Conservation (phyloP, 2,113 vertebrate genomes). For the Pluvialis apricaria region DNA sequence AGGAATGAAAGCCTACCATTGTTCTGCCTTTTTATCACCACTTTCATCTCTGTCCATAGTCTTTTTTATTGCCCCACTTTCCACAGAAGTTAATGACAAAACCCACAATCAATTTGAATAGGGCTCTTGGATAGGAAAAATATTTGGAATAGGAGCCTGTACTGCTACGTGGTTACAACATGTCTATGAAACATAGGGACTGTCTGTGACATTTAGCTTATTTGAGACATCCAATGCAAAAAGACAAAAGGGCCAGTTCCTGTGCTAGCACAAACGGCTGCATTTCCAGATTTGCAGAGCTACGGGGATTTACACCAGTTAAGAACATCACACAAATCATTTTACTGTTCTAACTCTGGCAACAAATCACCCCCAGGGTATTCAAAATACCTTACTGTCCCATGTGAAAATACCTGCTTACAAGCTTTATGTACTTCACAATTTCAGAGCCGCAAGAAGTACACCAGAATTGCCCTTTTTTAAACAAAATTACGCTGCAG, state of each 20-base stretch:
- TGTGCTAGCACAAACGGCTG: background rate
- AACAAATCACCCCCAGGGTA: background rate
- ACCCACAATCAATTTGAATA: background rate
- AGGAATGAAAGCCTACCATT: background rate
- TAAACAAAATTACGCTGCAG: background rate
- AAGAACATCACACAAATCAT: background rate
- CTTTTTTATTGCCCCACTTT: background rate
- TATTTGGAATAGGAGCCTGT: background rate
- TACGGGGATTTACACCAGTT: background rate
- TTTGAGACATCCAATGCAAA: background rate
- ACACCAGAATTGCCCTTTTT: background rate
- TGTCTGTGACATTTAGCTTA: background rate
- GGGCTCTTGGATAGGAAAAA: background rate
- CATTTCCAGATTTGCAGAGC: background rate
- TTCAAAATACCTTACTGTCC: background rate
- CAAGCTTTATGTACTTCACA: background rate
- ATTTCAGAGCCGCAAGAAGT: background rate
- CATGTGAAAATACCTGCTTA: background rate
- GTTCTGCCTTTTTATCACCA: background rate
- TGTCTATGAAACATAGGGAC: background rate
- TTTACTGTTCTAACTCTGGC: background rate
- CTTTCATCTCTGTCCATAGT: background rate
- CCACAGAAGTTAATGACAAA: conserved; percentile 11
- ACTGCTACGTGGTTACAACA: background rate
- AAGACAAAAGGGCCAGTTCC: background rate